Base-by-base conservation (phyloP, 2,888 invertebrate genomes). In the Drosophila parthenogenetica region DNA sequence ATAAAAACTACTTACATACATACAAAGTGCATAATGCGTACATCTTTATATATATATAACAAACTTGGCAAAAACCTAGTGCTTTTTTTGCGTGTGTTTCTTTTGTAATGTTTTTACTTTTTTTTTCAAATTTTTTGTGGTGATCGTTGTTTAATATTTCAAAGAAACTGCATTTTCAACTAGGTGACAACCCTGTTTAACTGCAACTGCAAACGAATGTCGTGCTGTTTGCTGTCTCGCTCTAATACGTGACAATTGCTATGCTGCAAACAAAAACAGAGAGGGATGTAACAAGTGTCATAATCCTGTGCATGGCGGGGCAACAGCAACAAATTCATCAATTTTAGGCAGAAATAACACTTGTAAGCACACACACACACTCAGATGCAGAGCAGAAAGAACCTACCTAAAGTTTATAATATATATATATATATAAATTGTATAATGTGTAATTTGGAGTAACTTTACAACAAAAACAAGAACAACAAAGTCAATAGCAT, bases 391-490 rank as follows among this genome's bases (percentile, higher is more conserved):
- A 37, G 53, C 53, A 37, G 22, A 17, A 75, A 54, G 45, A 65
- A 67, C 83, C 82, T 82, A 82, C 82, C 82, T 87, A 82, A 87
- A 84, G 72, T 84, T 87, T 83, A 81, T 75, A 57, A 69, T 45
- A 69, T 51, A 51, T 37, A 50, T 22, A 51, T 37, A 50, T 35
- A 35, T 17, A 37, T 63, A 51, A 70, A 77, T 70, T 81, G 66
- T 64, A 73, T 43, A 73, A 65, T 61, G 42, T 62, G 62, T 64
- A 75, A 74, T 82, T 87, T 84, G 71, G 84, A 69, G 73, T 57
- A 70, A 72, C 64, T 87, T 82, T 84, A 82, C 87, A 86, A 82
- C 25, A 62, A 55, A 51, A 59, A 51, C 19, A 25, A 45, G 8
- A 16, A n/a, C 19, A 42, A 57, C 1, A 53, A 50, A 45, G 11